Evolutionary conservation across 2,888 invertebrate genomes (phyloP), one percentile per base, ranked within the genome.

Genomic region (Tortrix viridana): DNA sequence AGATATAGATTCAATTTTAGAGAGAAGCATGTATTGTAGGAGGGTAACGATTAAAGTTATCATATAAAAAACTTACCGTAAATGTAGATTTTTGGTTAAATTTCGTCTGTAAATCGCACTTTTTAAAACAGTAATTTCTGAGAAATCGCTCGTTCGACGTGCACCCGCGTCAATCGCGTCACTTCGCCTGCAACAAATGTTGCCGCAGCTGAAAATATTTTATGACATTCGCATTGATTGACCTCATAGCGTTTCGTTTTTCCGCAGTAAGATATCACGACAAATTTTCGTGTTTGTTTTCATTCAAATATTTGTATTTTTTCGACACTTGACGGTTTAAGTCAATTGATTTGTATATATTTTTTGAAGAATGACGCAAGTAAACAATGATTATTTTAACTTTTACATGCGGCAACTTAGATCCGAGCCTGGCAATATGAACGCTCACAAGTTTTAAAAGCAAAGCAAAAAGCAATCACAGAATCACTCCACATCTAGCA

Each of bases 141-240:
- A 54, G 74, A 79, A 81, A 81, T 86, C 82, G 82, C 84, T 88
- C 88, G 87, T 82, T 86, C 85, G 85, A 84, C 81, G 69, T 76
- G 69, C 79, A 78, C 73, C 74, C 84, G 84, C 86, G 82, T 87
- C 86, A 82, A 81, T 74, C 84, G 84, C 86, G 82, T 87, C 86
- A 82, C 81, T 80, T 65, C 73, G 60, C 72, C 66, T 72, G 69
- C 65, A 69, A 65, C 65, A 58, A 79, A 75, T 82, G 77, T 81
- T 81, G 74, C 80, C 65, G 74, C 59, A 52, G 19, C 3, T 53
- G 43, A 71, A 68, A 71, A 47, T 46, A 38, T 52, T 60, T 48
- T 41, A 54, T 61, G 49, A 61, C 49, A 49, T 6, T 32, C 26
- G 7, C 48, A 64, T 64, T 60, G 64, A 64, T 60, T 55, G 49